Evolutionary conservation across 2,888 invertebrate species (phyloP), one percentile per base, ranked within the genome.

Genomic region (Camponotus fellah): DNA sequence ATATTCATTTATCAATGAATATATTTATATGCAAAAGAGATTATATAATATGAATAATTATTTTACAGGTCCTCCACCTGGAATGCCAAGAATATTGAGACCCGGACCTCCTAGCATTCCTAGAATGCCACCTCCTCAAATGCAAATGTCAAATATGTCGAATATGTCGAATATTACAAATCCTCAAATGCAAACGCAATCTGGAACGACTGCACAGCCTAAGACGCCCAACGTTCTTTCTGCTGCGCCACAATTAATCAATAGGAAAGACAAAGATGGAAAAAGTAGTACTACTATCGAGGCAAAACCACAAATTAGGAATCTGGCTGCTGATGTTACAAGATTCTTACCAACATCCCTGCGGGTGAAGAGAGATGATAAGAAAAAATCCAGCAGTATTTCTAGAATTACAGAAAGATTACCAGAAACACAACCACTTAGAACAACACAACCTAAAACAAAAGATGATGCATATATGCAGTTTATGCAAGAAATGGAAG

Each of bases 401-500:
- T 91, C 90, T 9, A 91, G 93, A 85, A 85, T 94, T 64, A 85
- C 88, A 9, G 92, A 93, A 53, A 96, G 96, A 85, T 90, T 95
- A 0, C 95, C 96, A 2, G 94, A 96, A 83, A 95, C 96, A 68
- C 95, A 96, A 21, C 94, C 96, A 26, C 94, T 96, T 21, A 95
- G 96, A 85, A 93, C 94, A 68, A 93, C 94, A 71, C 95, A 95
- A 86, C 95, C 96, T 32, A 95, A 95, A 87, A 99, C 98, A 83
- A 99, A 99, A 94, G 99, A 99, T 94, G 99, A 99, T 94, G 99
- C 99, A 14, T 99, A 99, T 93, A 97, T 99, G 96, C 98, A 99
- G 95, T 99, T 99, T 94, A 99, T 99, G 99, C 97, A 97, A 94
- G 99, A 99, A 95, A 99, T 99, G 98, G 97, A 99, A 94, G 98